Evolutionary conservation across 2,113 vertebrate genomes (phyloP), one percentile per base, ranked within the genome.

Genomic region (Rhinolophus sinicus): DNA sequence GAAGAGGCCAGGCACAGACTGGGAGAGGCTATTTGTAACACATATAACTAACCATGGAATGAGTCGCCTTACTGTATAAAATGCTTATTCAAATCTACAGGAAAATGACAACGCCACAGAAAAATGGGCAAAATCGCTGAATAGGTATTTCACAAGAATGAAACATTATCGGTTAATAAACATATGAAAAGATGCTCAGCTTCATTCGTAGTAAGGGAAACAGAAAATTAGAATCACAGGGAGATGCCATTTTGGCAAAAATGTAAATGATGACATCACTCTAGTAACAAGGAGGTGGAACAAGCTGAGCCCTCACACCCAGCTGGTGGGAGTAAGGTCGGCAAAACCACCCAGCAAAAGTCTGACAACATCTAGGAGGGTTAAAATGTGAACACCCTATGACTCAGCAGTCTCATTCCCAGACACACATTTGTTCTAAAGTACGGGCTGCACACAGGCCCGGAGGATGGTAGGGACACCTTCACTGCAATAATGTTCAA

Each of bases 391-490:
- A 80, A 40, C 33, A 35, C 15, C 18, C 54, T 3, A 9, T 69
- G 92, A 93, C 50, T 92, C 35, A 44, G 85, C n/a, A 26, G 35
- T 38, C 93, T 75, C 50, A 12, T 24, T 73, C 78, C 62, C 30
- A 69, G 78, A 65, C 30, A 38, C 22, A 15, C 50, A 13, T 3
- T 80, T 35, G 92, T 22, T 40, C 73, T 60, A 35, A 69, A 70
- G 81, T 60, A 28, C 2, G 5, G 38, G 15, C 26, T 0, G 0
- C 47, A 26, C 8, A 0, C 1, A 26, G 13, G 35, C 4, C 54
- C 8, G 0, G 83, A 38, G 38, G 40, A 18, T 0, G 7, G 64
- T 0, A 22, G 6, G 1, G 18, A 38, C 58, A 54, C 11, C 0
- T 9, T 47, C 22, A 8, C 8, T 6, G 30, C 28, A 62, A 30